phyloP scores from a whole-genome alignment of 2,888 invertebrate genomes.

The Athalia circularis region DNA sequence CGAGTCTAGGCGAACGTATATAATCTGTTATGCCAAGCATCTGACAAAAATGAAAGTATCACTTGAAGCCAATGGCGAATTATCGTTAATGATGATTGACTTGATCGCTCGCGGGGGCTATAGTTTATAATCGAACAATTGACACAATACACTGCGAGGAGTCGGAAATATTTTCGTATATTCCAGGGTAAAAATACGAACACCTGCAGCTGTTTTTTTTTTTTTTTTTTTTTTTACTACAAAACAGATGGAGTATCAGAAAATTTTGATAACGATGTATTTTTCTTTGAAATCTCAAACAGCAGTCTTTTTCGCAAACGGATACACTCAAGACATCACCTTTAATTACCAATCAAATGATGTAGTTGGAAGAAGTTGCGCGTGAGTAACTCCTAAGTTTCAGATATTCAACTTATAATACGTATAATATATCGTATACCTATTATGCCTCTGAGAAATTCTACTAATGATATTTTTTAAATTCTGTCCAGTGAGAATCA shows the following conservation, averaged over 20 bases:
- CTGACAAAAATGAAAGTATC: too few species aligned
- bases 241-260: too few species aligned
- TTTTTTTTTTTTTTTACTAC: not conserved
- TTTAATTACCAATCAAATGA: slow-evolving; percentile 9
- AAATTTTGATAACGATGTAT: slow-evolving; percentile 1
- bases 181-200: not conserved
- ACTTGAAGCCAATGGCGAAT: too few species aligned
- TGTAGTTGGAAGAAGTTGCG: not conserved
- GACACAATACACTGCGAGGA: too few species aligned
- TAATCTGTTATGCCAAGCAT: too few species aligned
- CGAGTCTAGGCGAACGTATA: not conserved
- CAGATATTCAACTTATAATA: not conserved
- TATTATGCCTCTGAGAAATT: not conserved
- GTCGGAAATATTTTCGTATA: too few species aligned
- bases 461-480: too few species aligned
- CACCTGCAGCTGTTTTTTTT: not conserved
- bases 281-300: not conserved
- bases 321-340: slow-evolving; percentile 1
- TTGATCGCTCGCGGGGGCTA: too few species aligned
- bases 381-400: not conserved
- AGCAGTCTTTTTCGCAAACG: not conserved
- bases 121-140: too few species aligned
- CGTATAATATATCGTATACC: not conserved
- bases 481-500: slow-evolving; percentile 42
- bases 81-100: too few species aligned